Evolutionary conservation across 2,113 vertebrate species (phyloP), one percentile per base, ranked within the genome.

Genomic region (Lynx canadensis): DNA sequence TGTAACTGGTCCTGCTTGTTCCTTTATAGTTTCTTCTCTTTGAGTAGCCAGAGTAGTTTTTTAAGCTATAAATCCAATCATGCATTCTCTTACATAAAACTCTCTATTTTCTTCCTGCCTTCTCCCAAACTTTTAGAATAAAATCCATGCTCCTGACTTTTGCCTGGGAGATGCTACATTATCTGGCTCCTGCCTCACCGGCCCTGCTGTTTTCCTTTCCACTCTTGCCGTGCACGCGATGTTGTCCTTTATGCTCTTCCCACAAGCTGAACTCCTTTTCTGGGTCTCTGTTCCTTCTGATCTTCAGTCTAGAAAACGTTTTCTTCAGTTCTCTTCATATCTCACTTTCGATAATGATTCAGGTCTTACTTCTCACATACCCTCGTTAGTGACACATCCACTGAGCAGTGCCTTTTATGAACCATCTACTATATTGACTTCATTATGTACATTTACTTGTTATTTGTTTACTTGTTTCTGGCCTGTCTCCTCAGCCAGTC

Each of bases 181-280:
- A 63, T 27, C 27, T 88, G 21, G 3, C 3, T 78, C 0, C 48
- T 23, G 4, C 33, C 36, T 66, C n/a, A 12, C 36, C 38, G n/a
- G 65, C 36, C 63, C 31, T 38, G 48, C 5, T 31, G 4, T 5
- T 68, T 50, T 57, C 10, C 65, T 48, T 1, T 29, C 86, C 38
- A 38, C 5, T 57, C 21, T 31, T 87, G 31, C n/a, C 36, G 7
- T 0, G 1, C 1, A 8, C 1, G 45, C 1, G 0, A 0, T 63
- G 33, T 14, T 14, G 9, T 83, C 79, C 31, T 74, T 71, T 11
- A 48, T 1, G 2, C 10, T 52, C 11, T 79, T 69, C 12, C 52
- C 16, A 36, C 15, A 41, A 48, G 27, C 7, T 8, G 1, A 33
- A 33, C 50, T 57, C 45, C 33, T 68, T 68, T 79, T 38, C 19